phyloP scores from a whole-genome alignment of 2,888 invertebrate species.

The Leptopterna dolabrata region DNA sequence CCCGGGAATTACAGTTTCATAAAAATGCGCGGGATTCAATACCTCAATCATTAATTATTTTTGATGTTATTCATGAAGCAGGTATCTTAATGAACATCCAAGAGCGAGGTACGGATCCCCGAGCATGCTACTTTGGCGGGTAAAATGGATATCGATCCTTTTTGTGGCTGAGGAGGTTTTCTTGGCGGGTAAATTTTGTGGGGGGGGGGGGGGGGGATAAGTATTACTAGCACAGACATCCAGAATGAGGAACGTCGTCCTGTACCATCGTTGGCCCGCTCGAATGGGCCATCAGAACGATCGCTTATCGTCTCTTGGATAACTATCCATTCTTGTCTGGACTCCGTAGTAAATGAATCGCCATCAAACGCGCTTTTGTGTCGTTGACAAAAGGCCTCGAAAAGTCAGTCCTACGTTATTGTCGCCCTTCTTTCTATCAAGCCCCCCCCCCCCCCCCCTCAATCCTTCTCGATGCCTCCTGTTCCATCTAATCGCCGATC shows the following conservation, averaged over 20 bases:
- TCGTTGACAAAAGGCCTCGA: not conserved
- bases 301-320: not conserved
- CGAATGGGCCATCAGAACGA: not conserved
- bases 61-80: too few species aligned
- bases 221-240: too few species aligned
- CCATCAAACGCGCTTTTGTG: conserved; percentile 6
- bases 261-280: not conserved
- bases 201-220: too few species aligned
- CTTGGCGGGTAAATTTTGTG: too few species aligned
- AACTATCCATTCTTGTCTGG: conserved; percentile 11
- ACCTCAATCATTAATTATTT: too few species aligned
- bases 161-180: too few species aligned
- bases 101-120: too few species aligned
- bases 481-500: not conserved
- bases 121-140: too few species aligned
- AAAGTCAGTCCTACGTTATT: not conserved
- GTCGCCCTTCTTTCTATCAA: not conserved
- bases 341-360: not conserved
- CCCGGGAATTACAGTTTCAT: too few species aligned
- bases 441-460: not conserved
- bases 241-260: not conserved
- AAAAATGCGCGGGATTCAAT: too few species aligned
- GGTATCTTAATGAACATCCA: too few species aligned
- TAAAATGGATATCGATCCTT: too few species aligned
- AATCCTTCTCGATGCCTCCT: not conserved